Evolutionary conservation across 1,140 invertebrate species (phyloP).

Genomic region (Rhagoletis zephyria): DNA sequence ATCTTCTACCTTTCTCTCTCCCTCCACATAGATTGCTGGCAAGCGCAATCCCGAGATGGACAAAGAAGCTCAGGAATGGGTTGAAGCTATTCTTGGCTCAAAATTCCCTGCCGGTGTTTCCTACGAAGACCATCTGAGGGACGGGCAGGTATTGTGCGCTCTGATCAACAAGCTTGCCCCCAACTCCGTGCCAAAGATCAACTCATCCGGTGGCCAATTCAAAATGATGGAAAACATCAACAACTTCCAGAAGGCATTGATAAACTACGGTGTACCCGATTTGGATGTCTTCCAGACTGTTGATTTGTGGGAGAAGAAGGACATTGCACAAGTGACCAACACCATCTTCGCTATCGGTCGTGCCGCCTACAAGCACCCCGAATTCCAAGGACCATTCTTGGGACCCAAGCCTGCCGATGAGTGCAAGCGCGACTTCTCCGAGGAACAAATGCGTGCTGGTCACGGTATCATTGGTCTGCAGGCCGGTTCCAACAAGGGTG

Average conservation of each 20-base stretch:
- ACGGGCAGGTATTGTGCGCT: slow-evolving; percentile 91
- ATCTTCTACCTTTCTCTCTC: background rate
- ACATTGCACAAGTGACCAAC: slow-evolving; percentile 93
- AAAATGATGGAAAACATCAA: slow-evolving; percentile 97
- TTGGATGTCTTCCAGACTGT: slow-evolving; percentile 97
- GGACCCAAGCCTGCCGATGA: slow-evolving; percentile 93
- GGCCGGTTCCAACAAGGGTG: slow-evolving; percentile 96
- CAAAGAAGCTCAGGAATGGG: slow-evolving; percentile 91
- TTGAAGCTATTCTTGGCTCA: slow-evolving; percentile 88
- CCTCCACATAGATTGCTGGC: slow-evolving; percentile 81
- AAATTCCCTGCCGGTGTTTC: slow-evolving; percentile 84
- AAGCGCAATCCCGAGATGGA: slow-evolving; percentile 92
- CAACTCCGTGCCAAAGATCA: slow-evolving; percentile 87
- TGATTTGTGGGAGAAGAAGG: slow-evolving; percentile 94
- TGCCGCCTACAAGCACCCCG: slow-evolving; percentile 90
- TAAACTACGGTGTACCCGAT: slow-evolving; percentile 90
- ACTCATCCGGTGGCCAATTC: slow-evolving; percentile 90
- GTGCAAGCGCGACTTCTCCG: slow-evolving; percentile 91
- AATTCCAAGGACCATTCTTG: slow-evolving; percentile 90
- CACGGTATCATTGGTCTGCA: slow-evolving; percentile 93
- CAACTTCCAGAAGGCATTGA: slow-evolving; percentile 91
- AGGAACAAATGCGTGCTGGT: slow-evolving; percentile 91
- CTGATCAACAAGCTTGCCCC: slow-evolving; percentile 91
- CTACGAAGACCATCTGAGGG: slow-evolving; percentile 87
- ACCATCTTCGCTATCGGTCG: slow-evolving; percentile 93